Percentiles rank a stretch among this genome's conserved stretches.
These are phyloP conservation scores for Datnioides undecimradiatus DNA, from an alignment of 2,113 vertebrate genomes.

Conservation along the genomic window DNA sequence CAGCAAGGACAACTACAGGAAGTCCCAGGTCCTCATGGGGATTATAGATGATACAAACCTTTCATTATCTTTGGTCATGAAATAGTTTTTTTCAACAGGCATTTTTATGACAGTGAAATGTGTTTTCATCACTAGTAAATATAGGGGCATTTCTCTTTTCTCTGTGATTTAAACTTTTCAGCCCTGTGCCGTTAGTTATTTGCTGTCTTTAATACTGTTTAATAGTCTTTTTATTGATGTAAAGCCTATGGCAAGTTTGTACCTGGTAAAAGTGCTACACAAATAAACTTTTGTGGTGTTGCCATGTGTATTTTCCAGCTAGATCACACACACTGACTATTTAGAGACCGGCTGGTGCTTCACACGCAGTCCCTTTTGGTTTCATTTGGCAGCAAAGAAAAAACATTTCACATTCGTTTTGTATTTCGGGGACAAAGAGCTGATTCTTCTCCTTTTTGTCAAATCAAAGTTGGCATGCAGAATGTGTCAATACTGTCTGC, in stretches of 20 bases:
- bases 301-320: not conserved
- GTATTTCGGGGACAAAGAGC: not conserved
- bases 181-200: no score
- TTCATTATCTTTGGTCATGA: no score
- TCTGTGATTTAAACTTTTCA: no score
- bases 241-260: no score
- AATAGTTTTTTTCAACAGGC: not conserved
- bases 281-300: no score
- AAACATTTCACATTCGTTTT: not conserved
- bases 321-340: not conserved
- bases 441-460: not conserved
- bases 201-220: no score
- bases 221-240: no score
- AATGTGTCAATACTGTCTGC: not conserved
- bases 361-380: no score
- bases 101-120: not conserved
- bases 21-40: not conserved
- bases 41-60: no score
- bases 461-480: not conserved
- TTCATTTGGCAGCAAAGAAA: not conserved
- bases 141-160: no score
- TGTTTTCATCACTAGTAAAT: not conserved
- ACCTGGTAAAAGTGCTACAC: no score
- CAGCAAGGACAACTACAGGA: not conserved
- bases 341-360: not conserved